phyloP scores from a whole-genome alignment of 2,797 vertebrate genomes.

The Ctenopoma kingsleyae region DNA sequence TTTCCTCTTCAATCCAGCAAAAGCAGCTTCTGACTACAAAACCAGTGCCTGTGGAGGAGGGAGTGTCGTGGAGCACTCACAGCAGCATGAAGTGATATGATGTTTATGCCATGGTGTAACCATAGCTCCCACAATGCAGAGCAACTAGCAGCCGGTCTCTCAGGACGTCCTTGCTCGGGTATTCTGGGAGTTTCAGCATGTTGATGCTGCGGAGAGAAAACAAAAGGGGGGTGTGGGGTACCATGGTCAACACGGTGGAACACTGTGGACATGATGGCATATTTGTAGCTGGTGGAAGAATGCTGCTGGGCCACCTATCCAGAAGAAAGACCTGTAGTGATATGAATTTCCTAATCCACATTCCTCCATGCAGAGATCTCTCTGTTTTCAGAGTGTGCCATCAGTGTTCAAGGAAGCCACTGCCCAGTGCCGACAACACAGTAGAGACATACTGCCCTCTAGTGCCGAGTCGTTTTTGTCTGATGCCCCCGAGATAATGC shows the following conservation, averaged over 20 bases:
- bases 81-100: slow-evolving; percentile 4
- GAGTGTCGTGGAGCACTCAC: slow-evolving; percentile 5
- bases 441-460: slow-evolving; percentile 76
- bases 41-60: slow-evolving; percentile 16
- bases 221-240: background rate
- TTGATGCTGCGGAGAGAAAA: slow-evolving; percentile 89
- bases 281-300: slow-evolving; percentile 3
- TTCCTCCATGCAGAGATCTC: slow-evolving; percentile 1
- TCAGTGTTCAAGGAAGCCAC: background rate
- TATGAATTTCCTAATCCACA: slow-evolving; percentile 41
- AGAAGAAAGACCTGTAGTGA: slow-evolving; percentile 6
- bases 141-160: slow-evolving; percentile 96
- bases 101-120: slow-evolving; percentile 96
- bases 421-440: background rate
- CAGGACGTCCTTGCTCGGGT: slow-evolving; percentile 93
- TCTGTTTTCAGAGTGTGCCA: slow-evolving; percentile 11
- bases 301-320: background rate
- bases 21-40: slow-evolving; percentile 30
- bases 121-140: slow-evolving; percentile 97
- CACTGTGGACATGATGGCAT: slow-evolving; percentile 9
- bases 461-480: slow-evolving; percentile 37
- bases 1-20: slow-evolving; percentile 39
- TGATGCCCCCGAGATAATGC: background rate
- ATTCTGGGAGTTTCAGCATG: slow-evolving; percentile 99
- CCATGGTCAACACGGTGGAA: background rate